Evolutionary conservation across 2,888 invertebrate genomes (phyloP), one percentile per base, ranked within the genome.

Genomic region (Chrysodeixis includens): DNA sequence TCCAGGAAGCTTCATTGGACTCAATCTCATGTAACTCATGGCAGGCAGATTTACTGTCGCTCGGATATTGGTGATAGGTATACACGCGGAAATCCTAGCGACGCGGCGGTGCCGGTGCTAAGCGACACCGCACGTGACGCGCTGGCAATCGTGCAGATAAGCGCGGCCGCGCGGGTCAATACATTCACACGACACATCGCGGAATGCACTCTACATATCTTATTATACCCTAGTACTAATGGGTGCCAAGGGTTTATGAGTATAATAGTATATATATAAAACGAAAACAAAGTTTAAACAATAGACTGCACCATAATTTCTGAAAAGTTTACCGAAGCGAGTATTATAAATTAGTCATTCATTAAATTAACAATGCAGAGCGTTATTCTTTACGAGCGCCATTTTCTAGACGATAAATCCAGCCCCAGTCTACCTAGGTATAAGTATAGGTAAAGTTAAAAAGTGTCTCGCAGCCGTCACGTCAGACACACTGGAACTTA

Each of bases 401-500:
- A 10, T 49, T 49, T 49, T 49, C 20, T 49, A 49, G 20, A 49
- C 46, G 9, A 1, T 20, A 49, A 18, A 20, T 49, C 46, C 46
- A 61, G 55, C 51, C 51, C 51, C 22, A 53, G 32, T 51, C 51
- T 32, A 20, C 56, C 44, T 10, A 44, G 46, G 56, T 30, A 32
- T 22, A 30, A 30, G 32, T 59, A 40, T 44, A 26, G 26, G 26
- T 20, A 51, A 65, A 40, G n/a, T 30, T 64, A 32, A 16, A 60
- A 66, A 56, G 18, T 49, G 46, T 49, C 46, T 49, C 18, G 9
- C 46, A 52, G 51, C 32, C 40, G 12, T 54, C 35, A 62, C 30
- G 60, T 62, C 65, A 65, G 58, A 30, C 51, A 55, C 54, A 40
- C 18, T 53, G 16, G 44, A 65, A 60, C 57, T 65, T 68, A 68